Evolutionary conservation across 2,797 vertebrate species (phyloP).

Genomic region (Microcaecilia unicolor): DNA sequence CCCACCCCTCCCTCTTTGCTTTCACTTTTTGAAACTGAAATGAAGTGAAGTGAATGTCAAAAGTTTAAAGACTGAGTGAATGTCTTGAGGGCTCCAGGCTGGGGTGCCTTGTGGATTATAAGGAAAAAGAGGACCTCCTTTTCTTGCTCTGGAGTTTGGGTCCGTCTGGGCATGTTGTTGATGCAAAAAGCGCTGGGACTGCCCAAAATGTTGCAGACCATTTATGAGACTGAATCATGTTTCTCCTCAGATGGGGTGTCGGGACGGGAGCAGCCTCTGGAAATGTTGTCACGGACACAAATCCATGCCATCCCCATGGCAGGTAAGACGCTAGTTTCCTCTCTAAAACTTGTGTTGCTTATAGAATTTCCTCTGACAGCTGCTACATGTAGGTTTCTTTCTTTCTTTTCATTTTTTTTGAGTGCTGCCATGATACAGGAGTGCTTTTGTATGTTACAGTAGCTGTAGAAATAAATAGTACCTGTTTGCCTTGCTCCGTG

Average conservation of each 20-base stretch:
- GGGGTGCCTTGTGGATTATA: not conserved
- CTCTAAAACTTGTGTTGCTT: too few relatives aligned
- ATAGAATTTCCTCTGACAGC: too few relatives aligned
- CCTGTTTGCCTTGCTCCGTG: too few relatives aligned
- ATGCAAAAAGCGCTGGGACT: slow-evolving; percentile 77
- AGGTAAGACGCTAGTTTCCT: slow-evolving; percentile 62
- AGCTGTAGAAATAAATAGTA: too few relatives aligned
- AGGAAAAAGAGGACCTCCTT: not conserved
- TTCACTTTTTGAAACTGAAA: not conserved
- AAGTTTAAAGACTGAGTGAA: not conserved
- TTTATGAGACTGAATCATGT: slow-evolving; percentile 87
- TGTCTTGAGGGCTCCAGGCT: not conserved
- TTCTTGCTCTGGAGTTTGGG: not conserved
- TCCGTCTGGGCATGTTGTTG: slow-evolving; percentile 76
- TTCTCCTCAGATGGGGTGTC: slow-evolving; percentile 74
- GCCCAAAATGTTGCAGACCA: slow-evolving; percentile 86
- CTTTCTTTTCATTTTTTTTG: too few relatives aligned
- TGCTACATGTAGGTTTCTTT: too few relatives aligned
- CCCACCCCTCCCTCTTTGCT: too few relatives aligned
- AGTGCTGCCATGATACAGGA: too few relatives aligned
- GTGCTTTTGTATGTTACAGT: too few relatives aligned
- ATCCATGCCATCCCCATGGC: slow-evolving; percentile 62
- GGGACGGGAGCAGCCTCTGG: slow-evolving; percentile 68
- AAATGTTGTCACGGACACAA: slow-evolving; percentile 67
- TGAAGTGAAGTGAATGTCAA: not conserved